Percentiles rank a stretch among this genome's conserved stretches.
These are phyloP conservation scores for Apodemia zela DNA, from an alignment of 2,888 invertebrate genomes.

Conservation along the genomic window DNA sequence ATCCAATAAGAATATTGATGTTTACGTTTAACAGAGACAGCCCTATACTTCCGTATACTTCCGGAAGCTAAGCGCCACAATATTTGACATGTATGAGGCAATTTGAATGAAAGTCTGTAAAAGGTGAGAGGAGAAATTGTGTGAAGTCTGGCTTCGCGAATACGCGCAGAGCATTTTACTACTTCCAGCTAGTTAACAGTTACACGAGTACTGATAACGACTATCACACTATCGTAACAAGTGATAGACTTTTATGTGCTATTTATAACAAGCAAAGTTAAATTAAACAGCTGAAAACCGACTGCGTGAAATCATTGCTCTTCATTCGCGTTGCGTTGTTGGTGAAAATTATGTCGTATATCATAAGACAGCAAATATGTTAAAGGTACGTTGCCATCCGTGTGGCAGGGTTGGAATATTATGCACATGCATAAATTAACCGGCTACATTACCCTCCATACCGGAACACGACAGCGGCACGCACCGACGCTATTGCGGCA, in stretches of 20 bases:
- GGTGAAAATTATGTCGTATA: too few relatives aligned
- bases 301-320: too few relatives aligned
- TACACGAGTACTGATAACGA: background rate
- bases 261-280: background rate
- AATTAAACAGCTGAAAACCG: too few relatives aligned
- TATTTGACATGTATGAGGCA: slow-evolving; percentile 10
- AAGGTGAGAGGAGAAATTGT: slow-evolving; percentile 12
- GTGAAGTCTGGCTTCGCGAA: slow-evolving; percentile 4
- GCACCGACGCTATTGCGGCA: too few relatives aligned
- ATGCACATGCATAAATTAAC: too few relatives aligned
- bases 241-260: background rate
- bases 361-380: too few relatives aligned
- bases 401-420: too few relatives aligned
- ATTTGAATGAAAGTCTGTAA: slow-evolving; percentile 3
- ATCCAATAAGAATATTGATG: too few relatives aligned
- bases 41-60: background rate
- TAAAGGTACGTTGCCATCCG: too few relatives aligned
- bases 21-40: background rate
- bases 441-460: too few relatives aligned
- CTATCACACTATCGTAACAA: background rate
- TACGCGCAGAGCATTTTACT: background rate
- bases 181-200: slow-evolving; percentile 1
- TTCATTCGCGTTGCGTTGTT: too few relatives aligned
- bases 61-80: background rate
- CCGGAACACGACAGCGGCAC: too few relatives aligned